Evolutionary conservation across 1,140 invertebrate species (phyloP), one percentile per base, ranked within the genome.

Genomic region (Sycophila sp.): DNA sequence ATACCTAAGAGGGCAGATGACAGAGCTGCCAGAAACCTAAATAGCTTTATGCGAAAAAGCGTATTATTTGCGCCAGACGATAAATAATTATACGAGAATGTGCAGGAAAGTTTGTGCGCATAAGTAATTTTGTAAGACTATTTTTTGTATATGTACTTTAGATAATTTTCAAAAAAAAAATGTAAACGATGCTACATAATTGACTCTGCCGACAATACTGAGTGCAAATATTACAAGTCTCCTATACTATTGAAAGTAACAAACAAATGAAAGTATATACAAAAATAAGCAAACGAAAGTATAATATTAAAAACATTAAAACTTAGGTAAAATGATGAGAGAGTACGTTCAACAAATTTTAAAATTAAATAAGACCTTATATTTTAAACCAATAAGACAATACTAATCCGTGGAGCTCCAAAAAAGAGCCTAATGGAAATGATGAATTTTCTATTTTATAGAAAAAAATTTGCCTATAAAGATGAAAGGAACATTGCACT

Each of bases 1-100:
- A 76, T 76, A 78, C 76, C 77, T 80, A 80, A 78, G 71, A 79
- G 75, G 65, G 72, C 75, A 77, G 75, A 71, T 68, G 49, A 73
- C 73, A 72, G 72, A 71, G 74, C 79, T 78, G 72, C 55, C 62
- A 73, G 69, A 69, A 71, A 63, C 58, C 38, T 47, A 71, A 68
- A n/a, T n/a, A 66, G 53, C n/a, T n/a, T n/a, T 56, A 36, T 22
- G 32, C 15, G 17, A 32, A 22, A 0, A 17, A 28, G 10, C 1
- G 34, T 32, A 55, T 55, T 32, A 32, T 55, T 55, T n/a, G 30
- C 5, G n/a, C n/a, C n/a, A n/a, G n/a, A n/a, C n/a, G n/a, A n/a
- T 51, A 51, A 19, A 26, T 24, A 24, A 8, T 26, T 7, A 51
- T 19, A 51, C 13, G 4, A 17, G 47, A 4, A 2, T 26, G 47